Evolutionary conservation across 2,113 vertebrate genomes (phyloP).

Genomic region (Nyctibius bracteatus): DNA sequence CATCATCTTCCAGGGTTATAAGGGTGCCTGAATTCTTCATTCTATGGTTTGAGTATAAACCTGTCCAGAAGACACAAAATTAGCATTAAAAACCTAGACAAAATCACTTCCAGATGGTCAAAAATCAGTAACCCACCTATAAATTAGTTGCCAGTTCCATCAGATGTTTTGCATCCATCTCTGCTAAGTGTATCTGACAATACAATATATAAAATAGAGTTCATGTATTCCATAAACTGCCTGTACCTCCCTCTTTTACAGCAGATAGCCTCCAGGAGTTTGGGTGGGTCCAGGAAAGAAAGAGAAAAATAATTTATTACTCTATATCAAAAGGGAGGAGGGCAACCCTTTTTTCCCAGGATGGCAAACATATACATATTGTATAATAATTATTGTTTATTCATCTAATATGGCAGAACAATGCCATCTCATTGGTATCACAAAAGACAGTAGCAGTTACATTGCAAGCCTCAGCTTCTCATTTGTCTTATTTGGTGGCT

Average conservation of each 20-base stretch:
- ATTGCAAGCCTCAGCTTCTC: neutral
- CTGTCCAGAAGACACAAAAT: neutral
- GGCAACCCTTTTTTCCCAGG: neutral
- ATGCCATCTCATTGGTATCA: neutral
- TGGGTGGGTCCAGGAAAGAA: neutral
- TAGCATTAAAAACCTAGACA: neutral
- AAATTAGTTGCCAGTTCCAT: neutral
- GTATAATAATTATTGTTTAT: neutral
- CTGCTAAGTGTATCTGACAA: conserved; percentile 1
- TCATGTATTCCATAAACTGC: neutral
- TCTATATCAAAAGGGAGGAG: neutral
- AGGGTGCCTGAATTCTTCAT: neutral
- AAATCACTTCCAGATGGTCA: neutral
- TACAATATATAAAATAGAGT: neutral
- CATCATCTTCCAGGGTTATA: neutral
- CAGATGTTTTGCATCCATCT: neutral
- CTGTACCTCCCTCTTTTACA: neutral
- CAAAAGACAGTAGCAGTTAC: neutral
- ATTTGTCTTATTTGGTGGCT: neutral
- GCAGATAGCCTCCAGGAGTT: conserved; percentile 2
- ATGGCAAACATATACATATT: neutral
- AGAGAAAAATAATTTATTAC: neutral
- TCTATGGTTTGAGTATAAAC: neutral
- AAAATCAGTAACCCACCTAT: neutral
- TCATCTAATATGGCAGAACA: neutral